phyloP scores from a whole-genome alignment of 2,113 vertebrate genomes.

The Gopherus evgoodei region DNA sequence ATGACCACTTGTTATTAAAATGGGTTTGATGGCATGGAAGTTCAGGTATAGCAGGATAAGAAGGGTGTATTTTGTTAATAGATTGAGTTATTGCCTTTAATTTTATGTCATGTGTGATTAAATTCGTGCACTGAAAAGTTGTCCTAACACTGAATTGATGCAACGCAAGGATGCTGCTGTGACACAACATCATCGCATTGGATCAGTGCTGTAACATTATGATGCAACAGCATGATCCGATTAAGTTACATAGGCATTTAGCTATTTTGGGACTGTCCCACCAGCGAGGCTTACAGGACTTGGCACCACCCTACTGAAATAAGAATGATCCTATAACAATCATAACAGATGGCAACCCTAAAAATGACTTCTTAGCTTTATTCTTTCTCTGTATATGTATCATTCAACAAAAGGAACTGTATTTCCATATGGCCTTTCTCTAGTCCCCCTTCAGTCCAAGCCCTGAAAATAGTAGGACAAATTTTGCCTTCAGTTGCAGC shows the following conservation, averaged over 20 bases:
- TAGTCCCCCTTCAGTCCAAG: not conserved
- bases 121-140: not conserved
- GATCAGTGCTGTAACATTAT: not conserved
- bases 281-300: not conserved
- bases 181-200: fast-evolving
- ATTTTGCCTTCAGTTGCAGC: not conserved
- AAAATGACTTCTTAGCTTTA: not conserved
- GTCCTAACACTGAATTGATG: not conserved
- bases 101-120: not conserved
- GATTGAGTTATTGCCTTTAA: not conserved
- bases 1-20: not conserved
- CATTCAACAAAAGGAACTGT: not conserved
- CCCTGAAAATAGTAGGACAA: not conserved
- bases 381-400: not conserved
- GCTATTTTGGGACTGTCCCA: not conserved
- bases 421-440: not conserved
- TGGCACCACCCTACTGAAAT: not conserved
- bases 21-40: not conserved
- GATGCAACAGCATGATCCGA: not conserved
- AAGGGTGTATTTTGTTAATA: not conserved
- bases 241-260: not conserved
- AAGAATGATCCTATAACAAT: not conserved
- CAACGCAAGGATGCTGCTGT: not conserved
- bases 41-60: not conserved
- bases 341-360: not conserved